Base-by-base conservation (phyloP, 2,888 invertebrate species). In the Seira musarum region DNA sequence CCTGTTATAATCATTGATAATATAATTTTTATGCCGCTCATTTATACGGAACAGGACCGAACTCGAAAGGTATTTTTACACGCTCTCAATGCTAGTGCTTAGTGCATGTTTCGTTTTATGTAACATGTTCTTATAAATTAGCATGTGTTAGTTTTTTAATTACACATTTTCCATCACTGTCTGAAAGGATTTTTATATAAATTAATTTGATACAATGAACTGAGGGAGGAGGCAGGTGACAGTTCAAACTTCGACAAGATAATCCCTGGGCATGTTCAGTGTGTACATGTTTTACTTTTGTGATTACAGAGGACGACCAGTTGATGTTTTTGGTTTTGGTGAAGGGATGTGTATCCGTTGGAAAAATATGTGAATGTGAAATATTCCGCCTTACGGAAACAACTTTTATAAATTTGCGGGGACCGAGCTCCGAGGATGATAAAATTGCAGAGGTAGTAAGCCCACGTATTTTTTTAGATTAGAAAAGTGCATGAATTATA, bases 311-410 rank as follows among this genome's bases (percentile, higher is more conserved):
- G 68, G 95, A 96, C 88, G 93, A 92, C 88, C 94, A 94, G 49
- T 91, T 96, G 72, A 91, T 96, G 67, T 98, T 96, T 88, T 92
- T 99, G 76, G 96, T 98, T 8, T 92, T 98, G 88, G 95, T 99
- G 71, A 98, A 96, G 15, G 97, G 98, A 46, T 99, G 98, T 89
- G 93, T 97, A 87, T 99, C 98, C 8, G 94, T 98, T 84, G 99
- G 99, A 10, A 98, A 98, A 90, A 93, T 99, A 63, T 94, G 94
- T 64, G 97, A 97, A 87, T 93, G 95, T 0, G 99, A 99, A 91
- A 94, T 99, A 81, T 98, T 98, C 89, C 93, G 96, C 86, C 94
- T 99, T 77, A 97, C 96, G 0, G 96, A 96, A 89, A 96, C 97
- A 0, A 93, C 94, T 87, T 96, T 98, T 89, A 91, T 97, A 10